Percentiles rank a stretch among this genome's conserved stretches.
Conservation (phyloP, 2,113 vertebrate genomes). For the Ellobius talpinus region DNA sequence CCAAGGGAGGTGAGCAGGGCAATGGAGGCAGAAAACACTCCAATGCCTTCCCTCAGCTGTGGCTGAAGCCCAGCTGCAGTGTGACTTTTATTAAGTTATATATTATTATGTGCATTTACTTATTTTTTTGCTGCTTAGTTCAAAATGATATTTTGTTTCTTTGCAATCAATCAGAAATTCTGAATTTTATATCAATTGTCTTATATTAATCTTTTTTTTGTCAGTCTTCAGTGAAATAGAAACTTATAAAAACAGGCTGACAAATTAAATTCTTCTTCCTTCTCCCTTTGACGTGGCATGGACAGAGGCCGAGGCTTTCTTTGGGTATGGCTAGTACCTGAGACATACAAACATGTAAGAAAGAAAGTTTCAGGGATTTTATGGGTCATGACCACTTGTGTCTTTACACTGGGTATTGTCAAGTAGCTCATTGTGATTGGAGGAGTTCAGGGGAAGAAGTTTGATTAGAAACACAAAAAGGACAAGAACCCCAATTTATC, state of each 20-base stretch:
- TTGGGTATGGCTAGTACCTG: neutral
- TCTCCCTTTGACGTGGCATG: neutral
- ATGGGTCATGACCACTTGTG: neutral
- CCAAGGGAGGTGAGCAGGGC: accelerated
- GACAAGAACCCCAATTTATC: neutral
- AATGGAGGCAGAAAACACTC: accelerated
- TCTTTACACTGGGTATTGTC: neutral
- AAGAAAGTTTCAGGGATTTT: neutral
- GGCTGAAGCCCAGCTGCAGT: accelerated
- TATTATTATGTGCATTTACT: neutral
- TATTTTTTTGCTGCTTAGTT: neutral
- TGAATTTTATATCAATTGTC: neutral
- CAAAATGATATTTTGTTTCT: neutral
- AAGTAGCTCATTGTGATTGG: no score
- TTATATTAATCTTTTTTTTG: neutral
- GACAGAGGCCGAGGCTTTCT: neutral
- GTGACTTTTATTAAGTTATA: neutral
- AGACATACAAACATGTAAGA: no score
- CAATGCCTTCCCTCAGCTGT: accelerated
- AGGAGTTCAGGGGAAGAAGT: no score
- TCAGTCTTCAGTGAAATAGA: neutral
- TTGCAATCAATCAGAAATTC: neutral
- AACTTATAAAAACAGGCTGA: neutral
- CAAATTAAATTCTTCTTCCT: neutral
- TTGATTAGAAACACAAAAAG: no score